Evolutionary conservation across 1,140 invertebrate genomes (phyloP), one percentile per base, ranked within the genome.

Genomic region (Kradibia gibbosae): DNA sequence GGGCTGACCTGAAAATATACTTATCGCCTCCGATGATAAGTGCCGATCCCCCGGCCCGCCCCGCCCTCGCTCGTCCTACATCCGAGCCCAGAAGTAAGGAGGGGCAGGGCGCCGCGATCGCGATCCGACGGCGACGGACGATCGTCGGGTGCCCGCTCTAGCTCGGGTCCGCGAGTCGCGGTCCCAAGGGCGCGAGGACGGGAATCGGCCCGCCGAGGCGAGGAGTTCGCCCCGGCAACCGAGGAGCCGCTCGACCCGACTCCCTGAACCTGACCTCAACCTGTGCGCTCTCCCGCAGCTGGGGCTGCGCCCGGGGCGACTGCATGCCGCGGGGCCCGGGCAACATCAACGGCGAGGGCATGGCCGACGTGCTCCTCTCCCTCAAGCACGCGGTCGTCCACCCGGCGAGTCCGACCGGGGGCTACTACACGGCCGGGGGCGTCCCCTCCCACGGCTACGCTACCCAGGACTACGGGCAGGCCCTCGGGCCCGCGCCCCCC

Each of bases 361-460:
- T 97, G 77, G 96, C 96, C 1, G 96, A 97, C 86, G 96, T 97
- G 31, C 92, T 97, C 36, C 91, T 97, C 80, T 97, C 96, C 0
- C 89, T 97, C 80, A 97, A 97, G 90, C 96, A 97, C 87, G 95
- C 96, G 0, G 95, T 97, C 17, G 95, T 97, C 17, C 96, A 97
- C 90, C 95, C 95, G 13, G 94, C 93, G 83, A 93, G 92, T 91
- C 88, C 90, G 82, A 89, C 92, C 82, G 86, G 90, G 28, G 90
- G 87, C 74, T 91, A 89, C 82, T 91, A 90, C 83, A 88, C 89
- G 13, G 89, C 89, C 0, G 86, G 83, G 20, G 86, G 86, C 31
- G 83, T 83, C 22, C 83, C 89, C 22, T 90, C 91, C 89, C 91
- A 88, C 87, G 75, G 53, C 0, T 82, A 82, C 71, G 60, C 70